A percentile compares a stretch with the other conserved stretches of the same genome.
Evolutionary conservation across 2,888 invertebrate species (phyloP).

Genomic region (Morpho helenor): DNA sequence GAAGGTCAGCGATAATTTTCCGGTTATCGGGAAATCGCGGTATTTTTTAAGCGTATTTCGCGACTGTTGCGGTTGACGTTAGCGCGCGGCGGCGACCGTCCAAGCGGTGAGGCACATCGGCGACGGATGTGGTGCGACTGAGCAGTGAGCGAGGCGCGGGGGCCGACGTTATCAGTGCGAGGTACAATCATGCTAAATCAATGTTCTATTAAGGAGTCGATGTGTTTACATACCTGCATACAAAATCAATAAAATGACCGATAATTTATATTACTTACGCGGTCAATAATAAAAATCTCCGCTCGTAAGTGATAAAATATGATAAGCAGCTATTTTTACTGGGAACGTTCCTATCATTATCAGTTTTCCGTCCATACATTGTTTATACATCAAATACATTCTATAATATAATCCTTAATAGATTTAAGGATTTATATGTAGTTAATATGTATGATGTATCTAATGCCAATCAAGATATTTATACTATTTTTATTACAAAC

Average conservation of each 20-base stretch:
- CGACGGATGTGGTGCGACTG: slow-evolving; percentile 32
- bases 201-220: slow-evolving; percentile 29
- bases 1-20: slow-evolving; percentile 65
- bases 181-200: slow-evolving; percentile 55
- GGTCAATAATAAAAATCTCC: not conserved
- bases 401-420: too few relatives aligned
- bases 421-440: too few relatives aligned
- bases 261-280: slow-evolving; percentile 2
- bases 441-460: too few relatives aligned
- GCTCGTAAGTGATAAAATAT: too few relatives aligned
- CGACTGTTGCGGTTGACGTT: slow-evolving; percentile 18
- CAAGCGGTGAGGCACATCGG: slow-evolving; percentile 28
- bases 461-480: too few relatives aligned
- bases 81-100: slow-evolving; percentile 17
- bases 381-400: too few relatives aligned
- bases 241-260: slow-evolving; percentile 20
- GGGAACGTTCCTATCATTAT: too few relatives aligned
- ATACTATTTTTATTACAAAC: too few relatives aligned
- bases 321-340: too few relatives aligned
- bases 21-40: slow-evolving; percentile 51
- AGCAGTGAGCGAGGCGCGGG: slow-evolving; percentile 16
- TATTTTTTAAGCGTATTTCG: slow-evolving; percentile 21
- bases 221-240: slow-evolving; percentile 17
- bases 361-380: too few relatives aligned
- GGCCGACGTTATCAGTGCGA: slow-evolving; percentile 35